Base-by-base conservation (phyloP, 1,140 invertebrate species). In the Adoxophyes honmai region DNA sequence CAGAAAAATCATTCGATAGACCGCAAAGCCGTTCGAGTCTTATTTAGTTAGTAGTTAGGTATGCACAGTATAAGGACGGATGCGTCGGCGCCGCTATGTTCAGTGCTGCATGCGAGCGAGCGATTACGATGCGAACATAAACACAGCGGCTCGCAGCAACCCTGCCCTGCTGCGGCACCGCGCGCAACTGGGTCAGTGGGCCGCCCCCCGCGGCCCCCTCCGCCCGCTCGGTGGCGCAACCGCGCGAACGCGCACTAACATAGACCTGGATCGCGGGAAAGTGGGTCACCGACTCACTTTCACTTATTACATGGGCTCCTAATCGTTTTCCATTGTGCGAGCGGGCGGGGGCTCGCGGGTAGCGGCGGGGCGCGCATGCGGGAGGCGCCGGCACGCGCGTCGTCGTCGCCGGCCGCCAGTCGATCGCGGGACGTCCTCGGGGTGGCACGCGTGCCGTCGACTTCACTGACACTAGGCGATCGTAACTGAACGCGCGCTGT, bases 121-220 rank as follows among this genome's bases (percentile, higher is more conserved):
- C 42, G 42, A 33, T 48, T 48, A 34, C 28, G 16, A 35, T 21
- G 52, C 55, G 77, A 81, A 84, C 72, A 72, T 87, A 85, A 85
- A 87, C 84, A 87, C 75, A 62, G 75, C 59, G 58, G 73, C 75
- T 79, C 71, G 75, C 75, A 75, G 84, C 84, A 87, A 87, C 84
- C 84, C 84, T 87, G 84, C 80, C 84, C 80, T 85, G 84, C 77
- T 87, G 84, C 81, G 84, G 84, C 84, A 87, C 78, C 70, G 81
- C 81, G 81, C 83, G 74, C 82, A 91, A 90, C 82, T 91, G 85
- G 90, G 92, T 93, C 93, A 94, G 92, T 94, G 90, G 93, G 93
- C 77, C 72, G 80, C 79, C 83, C 84, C 84, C 82, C 81, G 80
- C 66, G 64, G 72, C 80, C 73, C 75, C 84, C 77, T 78, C 79